These are phyloP conservation scores for Sceloporus undulatus DNA, from an alignment of 2,113 vertebrate genomes.

Conservation along the genomic window DNA sequence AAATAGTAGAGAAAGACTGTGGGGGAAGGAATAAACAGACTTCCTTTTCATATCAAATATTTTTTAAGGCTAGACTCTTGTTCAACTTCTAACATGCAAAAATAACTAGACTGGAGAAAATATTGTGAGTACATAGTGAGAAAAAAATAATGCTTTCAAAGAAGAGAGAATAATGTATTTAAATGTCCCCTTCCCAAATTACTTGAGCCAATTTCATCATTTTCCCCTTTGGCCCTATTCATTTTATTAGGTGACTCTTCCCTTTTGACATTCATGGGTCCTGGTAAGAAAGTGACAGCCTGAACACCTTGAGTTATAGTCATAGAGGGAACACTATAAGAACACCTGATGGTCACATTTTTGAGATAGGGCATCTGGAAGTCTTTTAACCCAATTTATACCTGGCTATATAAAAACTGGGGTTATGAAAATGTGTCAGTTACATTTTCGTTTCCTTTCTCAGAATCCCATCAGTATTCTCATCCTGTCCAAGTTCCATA, in stretches of 20 bases:
- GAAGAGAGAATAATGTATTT: conserved; percentile 3
- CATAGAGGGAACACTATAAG: not conserved
- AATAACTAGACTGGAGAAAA: conserved; percentile 20
- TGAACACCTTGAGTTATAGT: not conserved
- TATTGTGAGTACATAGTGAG: not conserved
- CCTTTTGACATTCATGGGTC: not conserved
- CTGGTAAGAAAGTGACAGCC: not conserved
- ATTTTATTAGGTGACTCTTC: not conserved
- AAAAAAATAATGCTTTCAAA: conserved; percentile 10
- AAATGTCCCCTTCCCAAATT: not conserved
- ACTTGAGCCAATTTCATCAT: not conserved
- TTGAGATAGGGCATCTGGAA: not conserved
- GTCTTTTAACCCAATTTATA: not conserved
- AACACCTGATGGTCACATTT: not conserved
- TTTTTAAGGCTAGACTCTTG: not conserved
- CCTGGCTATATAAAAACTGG: not conserved
- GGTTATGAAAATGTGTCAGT: not conserved
- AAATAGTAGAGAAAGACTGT: not conserved
- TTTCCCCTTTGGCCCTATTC: not conserved
- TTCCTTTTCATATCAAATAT: not conserved
- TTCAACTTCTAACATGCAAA: conserved; percentile 5
- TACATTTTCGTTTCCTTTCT: not conserved
- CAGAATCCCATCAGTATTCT: not conserved
- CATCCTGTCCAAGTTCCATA: too few species aligned
- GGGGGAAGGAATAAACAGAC: not conserved